These are phyloP conservation scores for Paracyclopina nana DNA, from an alignment of 1,140 invertebrate genomes.

Conservation along the genomic window DNA sequence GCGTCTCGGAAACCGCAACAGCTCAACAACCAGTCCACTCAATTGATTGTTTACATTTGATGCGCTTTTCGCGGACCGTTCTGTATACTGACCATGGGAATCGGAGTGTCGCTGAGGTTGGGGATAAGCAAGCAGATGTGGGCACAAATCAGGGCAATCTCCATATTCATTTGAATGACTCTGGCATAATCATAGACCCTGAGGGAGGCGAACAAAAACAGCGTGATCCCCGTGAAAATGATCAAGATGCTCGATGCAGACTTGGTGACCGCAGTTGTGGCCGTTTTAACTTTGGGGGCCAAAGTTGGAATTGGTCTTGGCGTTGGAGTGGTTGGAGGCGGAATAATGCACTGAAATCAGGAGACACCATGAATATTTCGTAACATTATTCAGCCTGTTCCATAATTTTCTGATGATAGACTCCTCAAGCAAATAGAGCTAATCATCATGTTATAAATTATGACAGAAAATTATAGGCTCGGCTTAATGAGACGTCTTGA, in stretches of 20 bases:
- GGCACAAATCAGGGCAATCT: conserved; percentile 23
- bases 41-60: no score
- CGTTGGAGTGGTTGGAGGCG: conserved; percentile 21
- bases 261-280: conserved; percentile 23
- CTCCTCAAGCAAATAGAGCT: neutral
- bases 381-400: neutral
- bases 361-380: neutral
- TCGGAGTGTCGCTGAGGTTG: neutral
- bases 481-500: no score
- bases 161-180: conserved; percentile 26
- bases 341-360: conserved; percentile 19
- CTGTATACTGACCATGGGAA: neutral
- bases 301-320: conserved; percentile 23
- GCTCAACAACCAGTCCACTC: no score
- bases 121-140: conserved; percentile 23
- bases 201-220: conserved; percentile 22
- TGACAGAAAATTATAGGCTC: no score
- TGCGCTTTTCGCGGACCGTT: no score
- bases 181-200: conserved; percentile 23
- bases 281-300: conserved; percentile 21
- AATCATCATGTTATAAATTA: neutral
- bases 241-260: conserved; percentile 23
- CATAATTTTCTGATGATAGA: neutral
- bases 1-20: no score
- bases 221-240: conserved; percentile 22